A percentile compares a stretch with the other conserved stretches of the same genome.
These are phyloP conservation scores for Ophonus ardosiacus DNA, from an alignment of 2,888 invertebrate genomes.

Conservation along the genomic window DNA sequence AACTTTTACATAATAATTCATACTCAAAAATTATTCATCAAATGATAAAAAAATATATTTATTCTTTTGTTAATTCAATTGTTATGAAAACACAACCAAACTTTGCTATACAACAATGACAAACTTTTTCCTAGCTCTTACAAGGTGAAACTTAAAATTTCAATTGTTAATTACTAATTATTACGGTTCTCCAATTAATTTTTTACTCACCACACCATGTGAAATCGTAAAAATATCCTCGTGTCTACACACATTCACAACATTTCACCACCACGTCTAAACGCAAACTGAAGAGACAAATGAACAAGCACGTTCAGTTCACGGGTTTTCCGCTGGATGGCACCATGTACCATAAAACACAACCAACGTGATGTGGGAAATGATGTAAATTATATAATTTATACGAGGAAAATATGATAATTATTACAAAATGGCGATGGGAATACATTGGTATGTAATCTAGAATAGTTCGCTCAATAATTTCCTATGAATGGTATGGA, in stretches of 20 bases:
- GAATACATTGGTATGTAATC: neutral
- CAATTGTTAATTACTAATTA: neutral
- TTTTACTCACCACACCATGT: constrained; percentile 35
- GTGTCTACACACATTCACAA: constrained; percentile 48
- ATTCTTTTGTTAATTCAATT: neutral
- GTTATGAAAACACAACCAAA: neutral
- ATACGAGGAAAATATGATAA: neutral
- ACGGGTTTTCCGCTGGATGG: constrained; percentile 11
- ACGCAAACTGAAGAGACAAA: constrained; percentile 54
- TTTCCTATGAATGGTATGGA: too few relatives aligned
- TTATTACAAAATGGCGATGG: neutral
- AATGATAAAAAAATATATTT: neutral
- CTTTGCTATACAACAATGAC: neutral
- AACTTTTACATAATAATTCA: neutral
- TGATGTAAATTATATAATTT: neutral
- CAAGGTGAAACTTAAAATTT: neutral
- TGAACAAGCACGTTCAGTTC: neutral
- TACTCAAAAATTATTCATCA: neutral
- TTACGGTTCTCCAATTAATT: neutral
- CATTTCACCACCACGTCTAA: constrained; percentile 22
- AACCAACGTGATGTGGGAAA: neutral
- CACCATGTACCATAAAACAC: neutral
- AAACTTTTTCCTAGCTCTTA: neutral
- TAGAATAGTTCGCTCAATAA: too few relatives aligned
- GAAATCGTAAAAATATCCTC: constrained; percentile 54